These are phyloP conservation scores for Pteropus alecto DNA, from an alignment of 2,113 vertebrate genomes.

Conservation along the genomic window DNA sequence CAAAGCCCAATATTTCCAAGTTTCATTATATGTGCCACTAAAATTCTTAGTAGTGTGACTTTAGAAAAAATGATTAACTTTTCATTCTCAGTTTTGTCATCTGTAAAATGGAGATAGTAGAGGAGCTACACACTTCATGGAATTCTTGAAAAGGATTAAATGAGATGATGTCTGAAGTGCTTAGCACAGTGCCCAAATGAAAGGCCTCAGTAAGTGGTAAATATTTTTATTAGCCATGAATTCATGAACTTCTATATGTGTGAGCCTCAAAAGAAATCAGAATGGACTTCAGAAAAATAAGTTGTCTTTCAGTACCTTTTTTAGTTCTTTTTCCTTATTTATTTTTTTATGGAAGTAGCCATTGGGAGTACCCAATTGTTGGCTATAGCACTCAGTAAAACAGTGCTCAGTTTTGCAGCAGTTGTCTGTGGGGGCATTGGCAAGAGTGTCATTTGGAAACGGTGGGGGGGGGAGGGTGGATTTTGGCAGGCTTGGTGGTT, in stretches of 20 bases:
- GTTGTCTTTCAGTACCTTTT: neutral
- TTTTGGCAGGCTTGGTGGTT: conserved; percentile 38
- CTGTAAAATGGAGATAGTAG: neutral
- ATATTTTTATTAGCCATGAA: neutral
- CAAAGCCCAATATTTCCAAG: neutral
- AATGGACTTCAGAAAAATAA: neutral
- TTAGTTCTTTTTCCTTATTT: neutral
- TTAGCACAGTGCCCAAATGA: neutral
- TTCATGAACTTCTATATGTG: neutral
- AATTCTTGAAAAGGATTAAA: neutral
- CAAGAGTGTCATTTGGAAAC: conserved; percentile 10
- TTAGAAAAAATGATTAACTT: neutral
- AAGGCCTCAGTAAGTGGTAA: neutral
- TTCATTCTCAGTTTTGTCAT: neutral
- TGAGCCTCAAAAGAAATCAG: neutral
- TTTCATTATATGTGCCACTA: neutral
- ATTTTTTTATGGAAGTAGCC: neutral
- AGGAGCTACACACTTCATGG: neutral
- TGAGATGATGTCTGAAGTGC: neutral
- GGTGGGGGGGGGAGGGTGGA: neutral
- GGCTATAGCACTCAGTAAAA: neutral
- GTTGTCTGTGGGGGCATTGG: conserved; percentile 11
- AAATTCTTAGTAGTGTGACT: neutral
- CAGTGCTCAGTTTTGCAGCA: neutral
- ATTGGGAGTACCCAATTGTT: neutral